These are phyloP conservation scores for Euzetes globulus DNA, from an alignment of 2,888 invertebrate genomes.

Conservation along the genomic window DNA sequence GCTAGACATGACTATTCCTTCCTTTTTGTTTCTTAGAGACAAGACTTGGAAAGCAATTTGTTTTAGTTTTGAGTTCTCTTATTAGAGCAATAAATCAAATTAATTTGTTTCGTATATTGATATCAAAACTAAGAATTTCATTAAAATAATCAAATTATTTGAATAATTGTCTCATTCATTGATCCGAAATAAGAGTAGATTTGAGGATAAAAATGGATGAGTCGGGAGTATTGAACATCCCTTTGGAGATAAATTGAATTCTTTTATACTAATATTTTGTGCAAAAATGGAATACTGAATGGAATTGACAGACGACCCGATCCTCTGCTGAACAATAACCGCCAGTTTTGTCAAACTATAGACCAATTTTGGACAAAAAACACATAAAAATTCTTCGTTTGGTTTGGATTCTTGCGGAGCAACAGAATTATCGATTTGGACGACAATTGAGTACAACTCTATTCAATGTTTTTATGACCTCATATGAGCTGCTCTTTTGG, in stretches of 20 bases:
- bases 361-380: not conserved
- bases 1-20: not conserved
- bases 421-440: constrained; percentile 14
- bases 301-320: not conserved
- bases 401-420: not conserved
- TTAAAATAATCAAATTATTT: not conserved
- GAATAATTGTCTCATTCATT: not conserved
- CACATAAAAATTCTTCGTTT: not conserved
- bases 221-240: not conserved
- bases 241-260: not conserved
- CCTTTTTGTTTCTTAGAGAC: not conserved
- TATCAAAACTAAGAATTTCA: not conserved
- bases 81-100: not conserved
- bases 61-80: not conserved
- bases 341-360: not conserved
- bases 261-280: not conserved
- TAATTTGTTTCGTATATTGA: not conserved
- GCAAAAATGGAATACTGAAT: not conserved
- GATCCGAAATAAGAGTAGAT: not conserved
- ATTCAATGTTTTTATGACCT: not conserved
- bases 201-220: not conserved
- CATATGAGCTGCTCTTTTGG: not conserved
- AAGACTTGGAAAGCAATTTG: not conserved
- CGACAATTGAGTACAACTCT: not conserved
- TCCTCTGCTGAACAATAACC: not conserved